Evolutionary conservation across 2,113 vertebrate species (phyloP).

Genomic region (Halichoerus grypus): DNA sequence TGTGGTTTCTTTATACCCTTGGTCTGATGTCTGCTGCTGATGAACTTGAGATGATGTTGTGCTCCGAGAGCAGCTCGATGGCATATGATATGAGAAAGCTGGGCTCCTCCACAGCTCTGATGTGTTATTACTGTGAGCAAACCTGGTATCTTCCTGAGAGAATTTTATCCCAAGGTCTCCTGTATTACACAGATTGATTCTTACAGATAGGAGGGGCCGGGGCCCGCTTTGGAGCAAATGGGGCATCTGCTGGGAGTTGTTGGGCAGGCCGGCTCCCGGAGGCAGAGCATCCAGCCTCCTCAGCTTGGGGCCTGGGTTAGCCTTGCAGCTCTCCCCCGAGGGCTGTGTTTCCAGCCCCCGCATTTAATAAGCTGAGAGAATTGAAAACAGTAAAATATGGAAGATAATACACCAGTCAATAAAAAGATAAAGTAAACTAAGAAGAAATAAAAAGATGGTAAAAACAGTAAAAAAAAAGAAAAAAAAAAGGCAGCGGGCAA

Average conservation of each 20-base stretch:
- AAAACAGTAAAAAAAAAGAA: not conserved
- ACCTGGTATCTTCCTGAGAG: not conserved
- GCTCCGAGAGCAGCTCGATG: too few relatives aligned
- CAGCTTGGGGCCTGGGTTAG: not conserved
- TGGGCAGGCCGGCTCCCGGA: not conserved
- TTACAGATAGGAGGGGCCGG: not conserved
- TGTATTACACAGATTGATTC: not conserved
- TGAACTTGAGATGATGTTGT: not conserved
- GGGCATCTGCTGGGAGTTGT: not conserved
- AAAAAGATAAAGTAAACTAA: slow-evolving; percentile 74
- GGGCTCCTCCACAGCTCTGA: not conserved
- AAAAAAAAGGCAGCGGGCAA: not conserved
- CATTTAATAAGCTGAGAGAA: slow-evolving; percentile 61
- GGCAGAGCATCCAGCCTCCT: not conserved
- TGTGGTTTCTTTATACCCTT: not conserved
- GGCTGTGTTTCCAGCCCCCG: slow-evolving; percentile 22
- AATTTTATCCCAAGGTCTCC: not conserved
- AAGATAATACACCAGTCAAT: slow-evolving; percentile 62
- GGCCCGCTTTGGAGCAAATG: not conserved
- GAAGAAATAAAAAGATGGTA: slow-evolving; percentile 73
- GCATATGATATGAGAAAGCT: not conserved
- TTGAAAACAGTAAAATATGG: slow-evolving; percentile 69
- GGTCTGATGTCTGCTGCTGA: not conserved
- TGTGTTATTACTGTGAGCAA: not conserved
- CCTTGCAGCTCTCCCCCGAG: not conserved